Evolutionary conservation across 1,140 invertebrate species (phyloP), one percentile per base, ranked within the genome.

Genomic region (Formica exsecta): DNA sequence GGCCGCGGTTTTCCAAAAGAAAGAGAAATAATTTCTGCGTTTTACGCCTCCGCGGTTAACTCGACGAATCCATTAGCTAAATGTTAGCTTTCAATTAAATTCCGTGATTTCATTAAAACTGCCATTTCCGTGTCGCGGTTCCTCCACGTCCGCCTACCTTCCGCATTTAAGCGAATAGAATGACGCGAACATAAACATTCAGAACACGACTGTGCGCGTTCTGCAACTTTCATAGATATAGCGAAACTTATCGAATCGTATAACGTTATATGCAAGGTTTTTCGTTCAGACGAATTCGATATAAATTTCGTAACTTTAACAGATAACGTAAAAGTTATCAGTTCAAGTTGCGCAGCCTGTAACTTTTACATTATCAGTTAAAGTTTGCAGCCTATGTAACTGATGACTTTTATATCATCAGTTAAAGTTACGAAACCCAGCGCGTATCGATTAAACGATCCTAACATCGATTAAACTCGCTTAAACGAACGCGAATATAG

Each of bases 41-140:
- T 81, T 74, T 83, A 83, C 51, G 68, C 79, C 79, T 74, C 79
- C 68, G 79, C 66, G 68, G 68, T 74, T 74, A 83, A 83, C 71
- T 83, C 79, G 79, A 13, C 66, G 79, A 61, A 73, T 83, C 79
- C 79, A 83, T 83, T 83, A 83, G 79, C 79, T 48, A 73, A 83
- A 74, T 83, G 79, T 83, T 83, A 71, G 38, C 73, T 83, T 83
- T 83, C 79, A 73, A 83, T 83, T 83, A 83, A 83, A 83, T 74
- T 83, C 13, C 57, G 54, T 57, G 79, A 83, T 83, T 83, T 74
- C 68, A 70, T 73, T 73, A 73, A 48, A 74, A 74, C 22, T 61
- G 79, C 38, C 66, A 22, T 44, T 61, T 59, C 38, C 54, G 54
- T 41, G 68, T 73, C 51, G 54, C 38, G 44, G 36, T 51, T 54